phyloP scores from a whole-genome alignment of 2,888 invertebrate species.

The Invenusta paracnida region DNA sequence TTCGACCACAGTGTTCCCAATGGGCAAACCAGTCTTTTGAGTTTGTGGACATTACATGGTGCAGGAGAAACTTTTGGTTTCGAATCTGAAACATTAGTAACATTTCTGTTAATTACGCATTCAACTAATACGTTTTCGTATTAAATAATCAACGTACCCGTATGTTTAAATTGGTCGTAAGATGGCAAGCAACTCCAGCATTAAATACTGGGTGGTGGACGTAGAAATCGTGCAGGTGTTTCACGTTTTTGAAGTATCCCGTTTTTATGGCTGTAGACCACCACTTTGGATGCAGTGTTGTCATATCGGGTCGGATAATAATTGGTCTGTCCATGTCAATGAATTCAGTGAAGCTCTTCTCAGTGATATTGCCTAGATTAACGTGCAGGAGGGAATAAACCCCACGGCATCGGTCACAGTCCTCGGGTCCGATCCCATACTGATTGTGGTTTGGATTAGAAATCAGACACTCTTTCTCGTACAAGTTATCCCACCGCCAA shows the following conservation, averaged over 20 bases:
- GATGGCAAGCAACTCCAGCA: background rate
- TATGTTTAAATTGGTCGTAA: background rate
- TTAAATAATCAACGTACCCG: background rate
- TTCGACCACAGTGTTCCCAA: constrained; percentile 10
- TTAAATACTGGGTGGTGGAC: background rate
- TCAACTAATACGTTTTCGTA: too few relatives aligned
- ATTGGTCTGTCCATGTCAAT: background rate
- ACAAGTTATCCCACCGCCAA: background rate
- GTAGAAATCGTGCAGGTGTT: background rate
- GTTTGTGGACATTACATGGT: background rate
- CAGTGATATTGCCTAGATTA: background rate
- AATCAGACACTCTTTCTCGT: background rate
- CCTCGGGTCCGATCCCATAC: background rate
- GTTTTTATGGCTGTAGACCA: background rate
- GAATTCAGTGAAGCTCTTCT: background rate
- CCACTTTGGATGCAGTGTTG: background rate
- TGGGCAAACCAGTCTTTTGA: background rate
- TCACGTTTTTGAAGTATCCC: background rate
- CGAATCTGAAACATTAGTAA: background rate
- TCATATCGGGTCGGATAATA: constrained; percentile 1
- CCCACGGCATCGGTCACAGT: background rate
- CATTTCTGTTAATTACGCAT: too few relatives aligned
- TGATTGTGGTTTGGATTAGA: background rate
- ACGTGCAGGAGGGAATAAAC: background rate
- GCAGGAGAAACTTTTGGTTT: background rate